Evolutionary conservation across 2,797 vertebrate species (phyloP).

Genomic region (Pangasius sanitwongsei): DNA sequence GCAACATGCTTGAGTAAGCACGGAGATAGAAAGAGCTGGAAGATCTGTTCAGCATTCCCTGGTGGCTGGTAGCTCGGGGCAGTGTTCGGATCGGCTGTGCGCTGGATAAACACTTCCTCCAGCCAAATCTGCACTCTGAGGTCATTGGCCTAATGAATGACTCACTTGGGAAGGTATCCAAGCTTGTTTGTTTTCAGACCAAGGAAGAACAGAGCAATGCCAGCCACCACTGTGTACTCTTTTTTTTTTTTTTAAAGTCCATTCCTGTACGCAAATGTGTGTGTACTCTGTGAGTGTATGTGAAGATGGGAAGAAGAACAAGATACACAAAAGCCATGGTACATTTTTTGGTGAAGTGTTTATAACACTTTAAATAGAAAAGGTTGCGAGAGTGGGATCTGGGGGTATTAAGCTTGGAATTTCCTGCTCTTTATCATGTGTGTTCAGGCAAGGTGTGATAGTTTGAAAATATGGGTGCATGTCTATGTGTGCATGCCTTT

Average conservation of each 20-base stretch:
- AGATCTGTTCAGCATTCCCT: not conserved
- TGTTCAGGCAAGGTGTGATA: conserved; percentile 15
- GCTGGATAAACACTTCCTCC: conserved; percentile 41
- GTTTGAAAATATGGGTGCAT: not conserved
- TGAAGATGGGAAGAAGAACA: not conserved
- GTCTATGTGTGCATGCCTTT: not conserved
- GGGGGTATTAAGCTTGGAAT: conserved; percentile 3
- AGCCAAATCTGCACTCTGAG: conserved; percentile 56
- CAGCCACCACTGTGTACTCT: conserved; percentile 24
- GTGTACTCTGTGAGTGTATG: not conserved
- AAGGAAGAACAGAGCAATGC: conserved; percentile 11
- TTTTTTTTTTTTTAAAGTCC: not conserved
- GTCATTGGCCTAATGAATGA: conserved; percentile 46
- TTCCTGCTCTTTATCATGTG: conserved; percentile 25
- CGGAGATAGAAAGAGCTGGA: not conserved
- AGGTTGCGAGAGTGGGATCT: not conserved
- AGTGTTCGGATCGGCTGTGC: conserved; percentile 13
- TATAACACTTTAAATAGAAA: conserved; percentile 34
- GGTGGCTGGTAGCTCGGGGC: conserved; percentile 23
- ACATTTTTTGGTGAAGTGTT: conserved; percentile 45
- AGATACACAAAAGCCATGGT: conserved; percentile 27
- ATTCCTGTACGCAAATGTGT: not conserved
- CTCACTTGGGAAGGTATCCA: conserved; percentile 37
- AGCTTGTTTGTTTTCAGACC: conserved; percentile 39
- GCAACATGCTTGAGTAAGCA: conserved; percentile 21